Conservation (phyloP, 1,140 invertebrate genomes). For the Hestina assimilis region DNA sequence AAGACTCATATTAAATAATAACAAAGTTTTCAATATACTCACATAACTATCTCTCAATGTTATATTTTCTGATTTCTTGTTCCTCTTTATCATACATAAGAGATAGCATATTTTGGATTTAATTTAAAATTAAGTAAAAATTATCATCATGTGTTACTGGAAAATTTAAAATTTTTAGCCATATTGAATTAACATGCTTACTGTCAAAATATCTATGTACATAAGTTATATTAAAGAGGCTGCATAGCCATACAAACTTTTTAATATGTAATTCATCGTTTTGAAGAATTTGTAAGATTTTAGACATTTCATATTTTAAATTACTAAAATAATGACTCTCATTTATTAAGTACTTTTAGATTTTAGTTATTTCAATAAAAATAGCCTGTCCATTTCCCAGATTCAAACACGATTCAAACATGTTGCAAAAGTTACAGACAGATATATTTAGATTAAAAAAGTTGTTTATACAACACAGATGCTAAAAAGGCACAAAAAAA, state of each 20-base stretch:
- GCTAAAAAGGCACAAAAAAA: background rate
- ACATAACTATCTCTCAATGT: slow-evolving; percentile 8
- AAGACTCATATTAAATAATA: background rate
- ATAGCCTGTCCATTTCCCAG: too few species aligned
- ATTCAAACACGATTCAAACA: too few species aligned
- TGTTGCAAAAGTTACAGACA: background rate
- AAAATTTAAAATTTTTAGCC: slow-evolving; percentile 1
- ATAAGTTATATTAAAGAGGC: background rate
- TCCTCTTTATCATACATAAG: background rate
- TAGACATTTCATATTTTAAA: too few species aligned
- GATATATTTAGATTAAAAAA: background rate
- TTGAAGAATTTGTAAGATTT: too few species aligned
- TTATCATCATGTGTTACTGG: background rate
- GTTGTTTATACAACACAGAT: background rate
- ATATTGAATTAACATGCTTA: background rate
- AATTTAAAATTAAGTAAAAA: background rate
- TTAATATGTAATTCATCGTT: too few species aligned
- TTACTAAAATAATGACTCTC: too few species aligned
- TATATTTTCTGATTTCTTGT: background rate
- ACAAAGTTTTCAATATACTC: background rate
- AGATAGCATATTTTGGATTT: slow-evolving; percentile 15
- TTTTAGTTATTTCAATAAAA: too few species aligned
- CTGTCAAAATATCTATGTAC: background rate
- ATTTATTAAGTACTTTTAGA: too few species aligned
- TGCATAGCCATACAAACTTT: background rate